phyloP scores from a whole-genome alignment of 2,797 vertebrate genomes.

The Xiphophorus birchmanni region DNA sequence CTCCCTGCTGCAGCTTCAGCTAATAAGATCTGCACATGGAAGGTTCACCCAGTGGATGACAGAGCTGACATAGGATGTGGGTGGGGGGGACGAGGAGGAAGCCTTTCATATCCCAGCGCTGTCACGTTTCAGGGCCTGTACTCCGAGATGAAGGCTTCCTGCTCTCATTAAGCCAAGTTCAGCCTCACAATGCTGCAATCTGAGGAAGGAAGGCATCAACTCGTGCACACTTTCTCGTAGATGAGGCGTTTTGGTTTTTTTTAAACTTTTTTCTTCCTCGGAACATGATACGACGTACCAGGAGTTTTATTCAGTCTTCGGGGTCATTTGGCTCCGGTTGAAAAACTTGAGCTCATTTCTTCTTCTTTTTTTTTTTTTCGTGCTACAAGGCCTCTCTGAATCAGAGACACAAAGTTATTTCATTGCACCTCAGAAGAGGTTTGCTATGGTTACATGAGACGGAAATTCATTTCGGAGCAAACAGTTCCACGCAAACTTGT shows the following conservation, averaged over 20 bases:
- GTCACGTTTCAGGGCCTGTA: constrained; percentile 37
- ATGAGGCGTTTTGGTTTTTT: constrained; percentile 5
- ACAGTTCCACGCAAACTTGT: background rate
- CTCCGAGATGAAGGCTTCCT: constrained; percentile 32
- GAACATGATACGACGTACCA: constrained; percentile 29
- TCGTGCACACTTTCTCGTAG: constrained; percentile 16
- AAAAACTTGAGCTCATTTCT: constrained; percentile 9
- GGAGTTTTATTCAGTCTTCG: constrained; percentile 40
- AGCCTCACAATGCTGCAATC: constrained; percentile 27
- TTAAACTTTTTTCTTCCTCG: background rate
- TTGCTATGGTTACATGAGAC: constrained; percentile 1
- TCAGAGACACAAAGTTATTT: background rate
- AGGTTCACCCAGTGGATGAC: constrained; percentile 38
- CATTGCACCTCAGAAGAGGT: background rate
- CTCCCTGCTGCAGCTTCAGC: constrained; percentile 28
- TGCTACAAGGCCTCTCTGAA: constrained; percentile 10
- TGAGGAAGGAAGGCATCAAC: constrained; percentile 16
- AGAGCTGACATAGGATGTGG: constrained; percentile 27
- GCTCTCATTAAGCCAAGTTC: constrained; percentile 40
- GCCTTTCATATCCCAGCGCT: constrained; percentile 33
- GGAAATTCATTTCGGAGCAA: background rate
- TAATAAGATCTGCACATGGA: constrained; percentile 38
- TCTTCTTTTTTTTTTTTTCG: background rate
- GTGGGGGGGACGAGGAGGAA: constrained; percentile 1
- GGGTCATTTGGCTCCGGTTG: constrained; percentile 31